Conservation (phyloP, 2,113 vertebrate genomes). For the Ceyx cyanopectus region DNA sequence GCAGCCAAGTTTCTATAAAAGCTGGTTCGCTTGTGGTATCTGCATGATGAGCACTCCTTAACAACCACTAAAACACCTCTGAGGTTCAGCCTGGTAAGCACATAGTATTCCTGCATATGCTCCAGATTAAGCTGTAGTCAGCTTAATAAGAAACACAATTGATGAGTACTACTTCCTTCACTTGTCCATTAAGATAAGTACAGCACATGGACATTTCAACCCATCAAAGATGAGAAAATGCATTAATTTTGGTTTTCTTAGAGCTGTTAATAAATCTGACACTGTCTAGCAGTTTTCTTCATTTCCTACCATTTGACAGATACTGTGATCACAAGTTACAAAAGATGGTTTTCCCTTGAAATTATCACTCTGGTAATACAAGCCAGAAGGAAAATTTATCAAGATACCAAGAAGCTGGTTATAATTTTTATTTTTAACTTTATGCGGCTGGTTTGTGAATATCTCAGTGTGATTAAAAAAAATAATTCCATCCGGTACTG, state of each 20-base stretch:
- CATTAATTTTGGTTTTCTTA: slow-evolving; percentile 78
- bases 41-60: not conserved
- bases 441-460: slow-evolving; percentile 19
- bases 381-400: slow-evolving; percentile 76
- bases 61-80: not conserved
- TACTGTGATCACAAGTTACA: slow-evolving; percentile 78
- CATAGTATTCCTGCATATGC: not conserved
- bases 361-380: slow-evolving; percentile 75
- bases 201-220: slow-evolving; percentile 65
- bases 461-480: slow-evolving; percentile 35
- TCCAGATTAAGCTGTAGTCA: slow-evolving; percentile 52
- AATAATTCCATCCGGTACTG: slow-evolving; percentile 19
- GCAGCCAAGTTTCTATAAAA: slow-evolving; percentile 55
- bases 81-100: slow-evolving; percentile 31
- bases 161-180: slow-evolving; percentile 68
- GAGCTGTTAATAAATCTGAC: slow-evolving; percentile 80
- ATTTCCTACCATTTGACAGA: slow-evolving; percentile 79
- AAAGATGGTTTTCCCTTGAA: slow-evolving; percentile 77
- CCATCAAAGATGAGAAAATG: slow-evolving; percentile 76
- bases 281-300: slow-evolving; percentile 81
- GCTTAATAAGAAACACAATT: slow-evolving; percentile 76
- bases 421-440: slow-evolving; percentile 65
- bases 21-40: not conserved
- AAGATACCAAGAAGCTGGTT: slow-evolving; percentile 66
- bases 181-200: slow-evolving; percentile 78